Conservation (phyloP, 2,888 invertebrate genomes). For the Cylloceria caligata region DNA sequence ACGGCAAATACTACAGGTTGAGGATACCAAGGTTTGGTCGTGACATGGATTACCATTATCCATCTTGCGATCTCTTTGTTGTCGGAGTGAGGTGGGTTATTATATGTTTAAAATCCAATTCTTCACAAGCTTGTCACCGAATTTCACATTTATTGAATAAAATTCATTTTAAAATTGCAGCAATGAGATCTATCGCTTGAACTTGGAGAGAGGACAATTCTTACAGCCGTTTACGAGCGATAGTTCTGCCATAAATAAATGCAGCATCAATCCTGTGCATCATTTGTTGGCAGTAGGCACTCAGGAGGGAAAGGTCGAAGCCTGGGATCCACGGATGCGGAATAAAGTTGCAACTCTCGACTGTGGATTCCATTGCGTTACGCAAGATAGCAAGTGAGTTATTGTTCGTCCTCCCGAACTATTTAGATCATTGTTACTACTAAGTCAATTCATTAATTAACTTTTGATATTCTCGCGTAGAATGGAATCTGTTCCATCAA, state of each 20-base stretch:
- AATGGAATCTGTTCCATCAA: conserved; percentile 88
- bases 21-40: conserved; percentile 98
- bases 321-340: conserved; percentile 97
- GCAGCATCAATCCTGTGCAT: conserved; percentile 95
- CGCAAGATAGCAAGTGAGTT: conserved; percentile 86
- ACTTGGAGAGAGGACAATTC: conserved; percentile 98
- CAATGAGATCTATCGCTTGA: conserved; percentile 95
- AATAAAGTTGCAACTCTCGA: conserved; percentile 93
- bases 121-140: not conserved
- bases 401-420: not conserved
- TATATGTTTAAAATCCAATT: not conserved
- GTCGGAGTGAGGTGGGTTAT: conserved; percentile 92
- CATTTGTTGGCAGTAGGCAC: conserved; percentile 95
- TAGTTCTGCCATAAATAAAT: conserved; percentile 92
- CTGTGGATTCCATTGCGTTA: conserved; percentile 89
- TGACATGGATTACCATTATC: conserved; percentile 95
- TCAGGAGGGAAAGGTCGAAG: conserved; percentile 96
- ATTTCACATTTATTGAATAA: not conserved
- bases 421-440: not conserved
- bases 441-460: conserved; percentile 13
- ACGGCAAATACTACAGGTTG: conserved; percentile 95
- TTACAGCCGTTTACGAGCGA: conserved; percentile 93
- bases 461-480: conserved; percentile 82
- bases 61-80: conserved; percentile 96
- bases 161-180: conserved; percentile 84